Conservation (phyloP, 2,113 vertebrate genomes). For the human (Homo sapiens) region DNA sequence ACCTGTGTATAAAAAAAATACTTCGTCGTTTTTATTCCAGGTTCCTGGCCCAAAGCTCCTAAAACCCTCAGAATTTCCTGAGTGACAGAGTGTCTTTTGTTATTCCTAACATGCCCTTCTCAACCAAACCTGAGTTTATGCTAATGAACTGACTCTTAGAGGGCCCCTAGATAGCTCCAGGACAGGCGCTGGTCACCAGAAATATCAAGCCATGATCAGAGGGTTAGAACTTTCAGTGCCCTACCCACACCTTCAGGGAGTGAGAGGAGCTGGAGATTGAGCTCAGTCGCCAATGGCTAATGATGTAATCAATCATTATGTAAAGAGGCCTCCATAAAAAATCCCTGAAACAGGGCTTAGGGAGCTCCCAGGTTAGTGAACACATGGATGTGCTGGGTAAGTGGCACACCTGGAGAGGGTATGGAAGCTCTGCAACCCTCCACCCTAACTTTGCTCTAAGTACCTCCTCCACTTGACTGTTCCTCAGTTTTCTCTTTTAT, state of each 20-base stretch:
- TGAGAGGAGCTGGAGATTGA: not conserved
- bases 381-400: not conserved
- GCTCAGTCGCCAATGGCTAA: not conserved
- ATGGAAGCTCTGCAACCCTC: not conserved
- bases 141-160: not conserved
- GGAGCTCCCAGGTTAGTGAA: not conserved
- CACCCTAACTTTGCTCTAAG: not conserved
- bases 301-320: not conserved
- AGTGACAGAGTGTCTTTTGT: not conserved
- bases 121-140: not conserved
- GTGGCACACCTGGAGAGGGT: not conserved
- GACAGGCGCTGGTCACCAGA: not conserved
- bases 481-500: not conserved
- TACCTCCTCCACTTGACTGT: not conserved
- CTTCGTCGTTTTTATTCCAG: not conserved
- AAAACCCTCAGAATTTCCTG: not conserved
- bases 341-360: not conserved
- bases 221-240: not conserved
- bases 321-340: not conserved
- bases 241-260: not conserved
- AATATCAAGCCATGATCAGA: not conserved
- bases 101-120: not conserved
- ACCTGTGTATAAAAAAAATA: not conserved
- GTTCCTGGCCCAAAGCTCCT: not conserved
- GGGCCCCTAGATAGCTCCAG: not conserved